Conservation (phyloP, 2,888 invertebrate species). For the Nematopogon swammerdamellus region DNA sequence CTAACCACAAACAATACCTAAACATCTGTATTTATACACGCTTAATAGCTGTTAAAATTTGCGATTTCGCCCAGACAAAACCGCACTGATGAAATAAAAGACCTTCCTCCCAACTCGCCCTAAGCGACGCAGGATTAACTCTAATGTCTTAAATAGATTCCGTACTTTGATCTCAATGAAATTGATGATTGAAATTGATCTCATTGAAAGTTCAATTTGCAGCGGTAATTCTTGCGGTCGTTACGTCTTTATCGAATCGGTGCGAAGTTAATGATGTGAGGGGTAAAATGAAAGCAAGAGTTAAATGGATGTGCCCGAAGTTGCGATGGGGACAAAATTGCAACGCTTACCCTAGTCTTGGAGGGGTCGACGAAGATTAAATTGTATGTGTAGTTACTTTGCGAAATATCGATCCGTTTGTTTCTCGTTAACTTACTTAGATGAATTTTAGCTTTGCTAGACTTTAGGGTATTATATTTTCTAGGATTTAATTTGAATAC, state of each 20-base stretch:
- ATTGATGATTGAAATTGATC: no score
- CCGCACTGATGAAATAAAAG: constrained; percentile 30
- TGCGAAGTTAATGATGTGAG: constrained; percentile 31
- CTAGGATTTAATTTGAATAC: no score
- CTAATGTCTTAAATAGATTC: constrained; percentile 12
- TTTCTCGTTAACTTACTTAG: no score
- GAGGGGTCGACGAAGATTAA: neutral
- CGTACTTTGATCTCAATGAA: constrained; percentile 11
- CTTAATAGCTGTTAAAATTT: neutral
- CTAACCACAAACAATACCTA: no score
- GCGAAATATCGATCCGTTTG: no score
- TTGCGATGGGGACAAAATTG: neutral
- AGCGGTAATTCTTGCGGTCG: neutral
- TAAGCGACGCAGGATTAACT: neutral
- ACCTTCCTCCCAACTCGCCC: constrained; percentile 13
- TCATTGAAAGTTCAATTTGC: constrained; percentile 14
- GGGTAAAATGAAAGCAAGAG: constrained; percentile 37
- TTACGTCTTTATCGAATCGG: constrained; percentile 7
- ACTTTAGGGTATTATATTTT: no score
- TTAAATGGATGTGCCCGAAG: constrained; percentile 18
- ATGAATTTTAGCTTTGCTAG: no score
- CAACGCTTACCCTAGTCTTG: neutral
- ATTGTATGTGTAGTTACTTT: neutral
- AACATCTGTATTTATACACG: neutral
- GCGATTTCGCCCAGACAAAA: constrained; percentile 5